phyloP scores from a whole-genome alignment of 2,888 invertebrate species.

The Anticlea derivata region DNA sequence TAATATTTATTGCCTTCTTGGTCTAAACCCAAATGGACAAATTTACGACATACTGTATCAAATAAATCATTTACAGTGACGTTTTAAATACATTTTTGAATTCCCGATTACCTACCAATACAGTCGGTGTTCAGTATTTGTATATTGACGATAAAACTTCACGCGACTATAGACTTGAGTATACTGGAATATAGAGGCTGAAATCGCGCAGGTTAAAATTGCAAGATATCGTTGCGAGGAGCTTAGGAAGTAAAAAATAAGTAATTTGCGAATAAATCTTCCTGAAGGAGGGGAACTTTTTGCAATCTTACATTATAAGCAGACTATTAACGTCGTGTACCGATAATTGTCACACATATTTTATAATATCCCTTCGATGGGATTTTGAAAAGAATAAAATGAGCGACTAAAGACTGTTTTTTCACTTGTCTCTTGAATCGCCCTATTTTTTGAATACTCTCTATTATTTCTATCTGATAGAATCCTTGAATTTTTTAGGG shows the following conservation, averaged over 20 bases:
- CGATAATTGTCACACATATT: constrained; percentile 84
- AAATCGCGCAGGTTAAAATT: constrained; percentile 27
- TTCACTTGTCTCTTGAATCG: constrained; percentile 7
- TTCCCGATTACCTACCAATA: constrained; percentile 69
- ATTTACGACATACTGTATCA: constrained; percentile 75
- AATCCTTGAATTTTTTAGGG: constrained; percentile 16
- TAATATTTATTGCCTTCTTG: constrained; percentile 69
- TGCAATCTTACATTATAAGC: constrained; percentile 72
- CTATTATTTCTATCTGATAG: constrained; percentile 51
- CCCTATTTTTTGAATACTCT: constrained; percentile 35
- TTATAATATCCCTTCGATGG: constrained; percentile 67
- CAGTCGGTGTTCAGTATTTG: constrained; percentile 34
- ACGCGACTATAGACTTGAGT: constrained; percentile 12
- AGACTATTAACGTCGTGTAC: constrained; percentile 82
- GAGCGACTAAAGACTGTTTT: constrained; percentile 24
- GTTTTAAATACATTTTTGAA: constrained; percentile 84
- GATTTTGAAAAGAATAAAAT: constrained; percentile 37
- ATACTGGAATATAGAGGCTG: constrained; percentile 10
- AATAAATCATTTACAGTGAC: constrained; percentile 80
- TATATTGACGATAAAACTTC: constrained; percentile 20
- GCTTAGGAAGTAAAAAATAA: constrained; percentile 67
- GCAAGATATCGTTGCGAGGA: constrained; percentile 50
- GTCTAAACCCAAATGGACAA: constrained; percentile 77
- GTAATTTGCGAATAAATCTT: constrained; percentile 84
- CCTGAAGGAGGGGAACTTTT: constrained; percentile 70